Conservation (phyloP, 35 echinoderm and acorn worm species). For the Hemicentrotus pulcherrimus region DNA sequence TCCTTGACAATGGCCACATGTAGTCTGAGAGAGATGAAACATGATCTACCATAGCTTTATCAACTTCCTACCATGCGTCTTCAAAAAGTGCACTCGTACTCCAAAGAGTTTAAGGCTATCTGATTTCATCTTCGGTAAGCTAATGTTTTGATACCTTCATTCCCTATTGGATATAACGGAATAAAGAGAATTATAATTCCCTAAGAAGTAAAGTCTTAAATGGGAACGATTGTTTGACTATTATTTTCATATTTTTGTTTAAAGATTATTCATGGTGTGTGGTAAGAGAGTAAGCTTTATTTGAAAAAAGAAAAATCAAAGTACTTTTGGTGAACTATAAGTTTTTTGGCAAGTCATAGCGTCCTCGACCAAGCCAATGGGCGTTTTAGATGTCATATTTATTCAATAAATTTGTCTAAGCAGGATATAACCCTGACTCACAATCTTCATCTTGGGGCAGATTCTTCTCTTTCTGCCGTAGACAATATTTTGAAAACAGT, state of each 20-base stretch:
- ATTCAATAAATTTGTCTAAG: not conserved
- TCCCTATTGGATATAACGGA: not conserved
- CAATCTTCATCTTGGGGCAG: not conserved
- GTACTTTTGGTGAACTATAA: not conserved
- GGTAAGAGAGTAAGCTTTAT: too few relatives aligned
- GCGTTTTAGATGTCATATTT: not conserved
- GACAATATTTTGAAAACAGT: not conserved
- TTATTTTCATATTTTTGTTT: not conserved
- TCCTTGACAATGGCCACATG: not conserved
- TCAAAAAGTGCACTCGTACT: not conserved
- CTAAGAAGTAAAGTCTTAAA: not conserved
- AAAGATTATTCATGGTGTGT: too few relatives aligned
- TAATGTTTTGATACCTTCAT: not conserved
- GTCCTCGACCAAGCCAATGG: not conserved
- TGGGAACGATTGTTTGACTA: not conserved
- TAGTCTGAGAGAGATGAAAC: not conserved
- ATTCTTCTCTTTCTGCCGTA: not conserved
- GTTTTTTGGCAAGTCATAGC: not conserved
- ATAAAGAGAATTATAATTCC: not conserved
- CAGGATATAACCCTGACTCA: not conserved
- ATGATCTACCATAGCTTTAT: not conserved
- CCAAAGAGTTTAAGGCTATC: not conserved
- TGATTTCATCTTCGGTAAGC: not conserved
- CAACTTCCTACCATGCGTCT: not conserved
- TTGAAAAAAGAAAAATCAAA: too few relatives aligned